Evolutionary conservation across 2,888 invertebrate genomes (phyloP).

Genomic region (Cantharis rufa): DNA sequence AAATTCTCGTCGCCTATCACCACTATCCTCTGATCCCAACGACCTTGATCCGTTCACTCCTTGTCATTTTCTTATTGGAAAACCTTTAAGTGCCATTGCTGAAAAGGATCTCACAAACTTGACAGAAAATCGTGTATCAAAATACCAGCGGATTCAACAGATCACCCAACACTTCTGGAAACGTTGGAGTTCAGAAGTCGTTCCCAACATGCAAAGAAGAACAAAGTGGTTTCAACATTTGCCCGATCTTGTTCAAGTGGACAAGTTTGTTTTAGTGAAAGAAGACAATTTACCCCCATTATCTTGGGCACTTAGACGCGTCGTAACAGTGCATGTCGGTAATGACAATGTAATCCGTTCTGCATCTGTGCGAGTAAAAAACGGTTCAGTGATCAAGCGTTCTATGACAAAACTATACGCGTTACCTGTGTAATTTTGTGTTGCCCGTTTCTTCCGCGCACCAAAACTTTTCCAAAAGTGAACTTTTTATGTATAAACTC

Average conservation of each 20-base stretch:
- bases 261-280: not conserved
- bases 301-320: no score
- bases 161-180: slow-evolving; percentile 30
- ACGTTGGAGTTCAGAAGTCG: slow-evolving; percentile 16
- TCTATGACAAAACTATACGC: not conserved
- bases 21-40: slow-evolving; percentile 35
- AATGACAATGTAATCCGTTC: not conserved
- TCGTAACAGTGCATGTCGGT: not conserved
- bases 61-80: slow-evolving; percentile 37
- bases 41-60: slow-evolving; percentile 27
- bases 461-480: no score
- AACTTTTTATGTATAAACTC: no score
- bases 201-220: slow-evolving; percentile 15
- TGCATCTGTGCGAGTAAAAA: not conserved
- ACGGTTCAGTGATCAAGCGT: not conserved
- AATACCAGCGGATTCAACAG: slow-evolving; percentile 33
- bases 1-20: slow-evolving; percentile 40
- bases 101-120: slow-evolving; percentile 17
- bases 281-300: not conserved
- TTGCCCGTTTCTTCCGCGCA: no score
- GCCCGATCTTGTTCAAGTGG: not conserved
- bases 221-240: slow-evolving; percentile 10
- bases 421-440: not conserved
- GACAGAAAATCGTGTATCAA: slow-evolving; percentile 14
- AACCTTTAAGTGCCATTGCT: slow-evolving; percentile 29